These are phyloP conservation scores for Micrasema longulum DNA, from an alignment of 1,140 invertebrate genomes.

Conservation along the genomic window DNA sequence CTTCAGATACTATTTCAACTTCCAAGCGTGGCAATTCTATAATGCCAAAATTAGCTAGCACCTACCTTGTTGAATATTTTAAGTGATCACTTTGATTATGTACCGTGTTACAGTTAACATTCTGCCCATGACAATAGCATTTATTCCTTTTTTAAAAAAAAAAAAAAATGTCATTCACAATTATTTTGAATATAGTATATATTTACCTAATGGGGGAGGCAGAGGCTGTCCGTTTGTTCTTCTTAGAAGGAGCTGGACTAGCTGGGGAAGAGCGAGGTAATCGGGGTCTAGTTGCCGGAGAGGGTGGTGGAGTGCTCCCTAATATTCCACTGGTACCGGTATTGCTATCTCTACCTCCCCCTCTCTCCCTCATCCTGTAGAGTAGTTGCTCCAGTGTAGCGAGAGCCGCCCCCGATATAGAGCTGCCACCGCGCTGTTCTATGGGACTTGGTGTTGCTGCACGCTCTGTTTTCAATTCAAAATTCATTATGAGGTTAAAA, in stretches of 20 bases:
- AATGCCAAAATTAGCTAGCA: no score
- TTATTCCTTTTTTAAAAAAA: no score
- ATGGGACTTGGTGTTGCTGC: constrained; percentile 49
- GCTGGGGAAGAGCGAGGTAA: constrained; percentile 78
- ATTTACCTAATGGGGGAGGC: constrained; percentile 79
- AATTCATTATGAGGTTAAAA: not conserved
- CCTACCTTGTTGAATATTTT: no score
- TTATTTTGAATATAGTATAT: constrained; percentile 13
- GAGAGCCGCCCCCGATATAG: constrained; percentile 59
- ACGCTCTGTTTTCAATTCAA: constrained; percentile 40
- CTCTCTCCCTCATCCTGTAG: constrained; percentile 65
- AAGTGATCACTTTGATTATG: no score
- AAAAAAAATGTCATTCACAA: no score
- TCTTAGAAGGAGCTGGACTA: constrained; percentile 78
- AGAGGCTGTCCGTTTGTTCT: constrained; percentile 79
- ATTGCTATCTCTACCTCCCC: constrained; percentile 54
- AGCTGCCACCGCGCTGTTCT: constrained; percentile 41
- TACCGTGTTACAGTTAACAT: no score
- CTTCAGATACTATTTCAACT: no score
- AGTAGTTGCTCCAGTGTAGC: constrained; percentile 70
- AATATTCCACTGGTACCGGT: constrained; percentile 42
- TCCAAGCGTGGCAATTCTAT: no score
- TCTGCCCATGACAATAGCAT: no score
- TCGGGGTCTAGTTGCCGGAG: constrained; percentile 68
- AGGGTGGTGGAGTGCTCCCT: constrained; percentile 64